Conservation (phyloP, 2,888 invertebrate genomes). For the Polydesmus complanatus region DNA sequence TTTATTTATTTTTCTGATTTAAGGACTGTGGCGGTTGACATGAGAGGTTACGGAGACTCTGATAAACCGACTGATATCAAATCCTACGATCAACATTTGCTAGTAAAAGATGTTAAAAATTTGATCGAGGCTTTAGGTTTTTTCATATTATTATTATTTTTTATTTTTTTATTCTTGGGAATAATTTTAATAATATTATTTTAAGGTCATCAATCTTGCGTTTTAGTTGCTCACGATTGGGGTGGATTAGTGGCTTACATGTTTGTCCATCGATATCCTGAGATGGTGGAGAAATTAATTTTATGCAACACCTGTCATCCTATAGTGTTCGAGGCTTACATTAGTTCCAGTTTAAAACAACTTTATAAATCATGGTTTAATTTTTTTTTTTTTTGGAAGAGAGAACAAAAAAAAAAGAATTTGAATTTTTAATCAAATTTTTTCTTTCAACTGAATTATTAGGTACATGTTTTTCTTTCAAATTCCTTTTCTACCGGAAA, state of each 20-base stretch:
- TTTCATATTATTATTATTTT: neutral
- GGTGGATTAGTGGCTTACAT: slow-evolving; percentile 46
- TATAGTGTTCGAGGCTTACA: slow-evolving; percentile 43
- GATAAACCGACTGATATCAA: slow-evolving; percentile 50
- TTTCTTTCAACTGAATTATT: slow-evolving; percentile 17
- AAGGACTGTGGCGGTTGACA: slow-evolving; percentile 57
- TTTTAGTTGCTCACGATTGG: slow-evolving; percentile 53
- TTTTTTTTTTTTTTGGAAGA: neutral
- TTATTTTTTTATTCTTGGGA: no score
- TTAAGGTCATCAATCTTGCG: slow-evolving; percentile 31
- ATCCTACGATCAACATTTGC: slow-evolving; percentile 44
- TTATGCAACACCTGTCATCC: slow-evolving; percentile 59
- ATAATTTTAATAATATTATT: neutral
- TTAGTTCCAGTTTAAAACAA: slow-evolving; percentile 35
- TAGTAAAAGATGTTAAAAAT: slow-evolving; percentile 49
- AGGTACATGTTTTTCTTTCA: slow-evolving; percentile 47
- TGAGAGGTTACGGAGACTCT: slow-evolving; percentile 64
- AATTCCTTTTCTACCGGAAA: slow-evolving; percentile 50
- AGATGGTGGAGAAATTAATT: slow-evolving; percentile 50
- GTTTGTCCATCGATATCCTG: slow-evolving; percentile 45
- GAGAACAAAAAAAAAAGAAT: no score
- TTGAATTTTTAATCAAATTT: no score
- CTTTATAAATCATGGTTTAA: slow-evolving; percentile 26
- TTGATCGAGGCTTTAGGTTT: slow-evolving; percentile 44
- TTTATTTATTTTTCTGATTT: no score